Conservation (phyloP, 2,797 vertebrate genomes). For the Gallinago nigripennis region DNA sequence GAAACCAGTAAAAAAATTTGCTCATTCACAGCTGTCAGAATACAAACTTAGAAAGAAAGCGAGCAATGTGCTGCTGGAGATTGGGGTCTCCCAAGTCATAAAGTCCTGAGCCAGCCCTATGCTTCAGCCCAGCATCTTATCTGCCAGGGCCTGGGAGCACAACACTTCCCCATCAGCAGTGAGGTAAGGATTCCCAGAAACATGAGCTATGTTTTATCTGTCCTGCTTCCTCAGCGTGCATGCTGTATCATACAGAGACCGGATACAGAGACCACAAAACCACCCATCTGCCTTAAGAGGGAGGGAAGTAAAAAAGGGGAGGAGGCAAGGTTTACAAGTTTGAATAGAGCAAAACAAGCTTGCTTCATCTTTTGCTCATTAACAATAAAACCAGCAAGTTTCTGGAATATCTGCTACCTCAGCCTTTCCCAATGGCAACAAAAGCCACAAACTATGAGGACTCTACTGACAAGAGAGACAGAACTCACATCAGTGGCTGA, state of each 20-base stretch:
- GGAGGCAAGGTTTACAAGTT: background rate
- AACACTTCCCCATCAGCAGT: constrained; percentile 8
- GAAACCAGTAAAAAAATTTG: background rate
- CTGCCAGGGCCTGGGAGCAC: background rate
- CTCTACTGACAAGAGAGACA: background rate
- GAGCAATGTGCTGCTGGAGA: background rate
- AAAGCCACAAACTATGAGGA: background rate
- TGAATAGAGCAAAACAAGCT: constrained; percentile 8
- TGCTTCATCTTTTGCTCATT: background rate
- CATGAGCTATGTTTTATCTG: constrained; percentile 4
- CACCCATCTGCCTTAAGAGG: background rate
- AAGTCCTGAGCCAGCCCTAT: background rate
- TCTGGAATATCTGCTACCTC: background rate
- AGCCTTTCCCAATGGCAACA: background rate
- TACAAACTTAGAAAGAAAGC: background rate
- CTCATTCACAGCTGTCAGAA: background rate
- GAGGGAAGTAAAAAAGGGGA: background rate
- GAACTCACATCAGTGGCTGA: background rate
- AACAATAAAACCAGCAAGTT: background rate
- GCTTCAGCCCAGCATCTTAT: constrained; percentile 30
- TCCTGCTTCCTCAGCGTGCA: constrained; percentile 4
- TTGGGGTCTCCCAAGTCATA: background rate
- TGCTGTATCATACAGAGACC: background rate
- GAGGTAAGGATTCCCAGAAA: constrained; percentile 68
- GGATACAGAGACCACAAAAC: constrained; percentile 48